Percentiles rank a stretch among this genome's conserved stretches.
These are phyloP conservation scores for Limnephilus marmoratus DNA, from an alignment of 2,888 invertebrate species.

Conservation along the genomic window DNA sequence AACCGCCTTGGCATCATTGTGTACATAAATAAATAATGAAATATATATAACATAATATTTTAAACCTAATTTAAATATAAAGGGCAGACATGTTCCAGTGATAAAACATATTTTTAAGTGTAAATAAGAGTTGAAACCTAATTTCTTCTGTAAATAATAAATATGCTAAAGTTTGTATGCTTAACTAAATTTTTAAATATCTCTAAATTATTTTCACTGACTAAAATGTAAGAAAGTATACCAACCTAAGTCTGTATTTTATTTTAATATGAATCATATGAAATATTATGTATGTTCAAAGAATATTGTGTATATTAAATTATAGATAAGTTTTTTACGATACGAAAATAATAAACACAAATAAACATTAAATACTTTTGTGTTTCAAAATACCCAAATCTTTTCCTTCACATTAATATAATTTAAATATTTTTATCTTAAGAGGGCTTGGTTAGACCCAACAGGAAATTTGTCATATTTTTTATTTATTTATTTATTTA, in stretches of 20 bases:
- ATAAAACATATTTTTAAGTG: conserved; percentile 26
- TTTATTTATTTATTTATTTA: too few relatives aligned
- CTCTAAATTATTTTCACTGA: too few relatives aligned
- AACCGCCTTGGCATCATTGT: not conserved
- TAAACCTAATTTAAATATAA: not conserved
- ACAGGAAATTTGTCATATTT: too few relatives aligned
- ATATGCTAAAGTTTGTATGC: not conserved
- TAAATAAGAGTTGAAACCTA: not conserved
- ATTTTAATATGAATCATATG: not conserved
- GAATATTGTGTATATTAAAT: not conserved
- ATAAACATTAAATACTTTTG: not conserved
- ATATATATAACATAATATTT: not conserved
- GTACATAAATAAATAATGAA: not conserved
- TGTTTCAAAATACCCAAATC: not conserved
- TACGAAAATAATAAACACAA: not conserved
- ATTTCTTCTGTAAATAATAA: not conserved
- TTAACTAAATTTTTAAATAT: not conserved
- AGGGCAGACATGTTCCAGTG: conserved; percentile 34
- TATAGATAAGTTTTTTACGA: not conserved
- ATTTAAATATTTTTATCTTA: too few relatives aligned
- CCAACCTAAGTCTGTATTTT: too few relatives aligned
- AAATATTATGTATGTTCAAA: not conserved
- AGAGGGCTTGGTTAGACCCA: too few relatives aligned
- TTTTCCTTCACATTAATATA: too few relatives aligned
- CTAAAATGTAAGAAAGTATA: not conserved